Conservation (phyloP, 2,113 vertebrate species). For the Petroica traversi region DNA sequence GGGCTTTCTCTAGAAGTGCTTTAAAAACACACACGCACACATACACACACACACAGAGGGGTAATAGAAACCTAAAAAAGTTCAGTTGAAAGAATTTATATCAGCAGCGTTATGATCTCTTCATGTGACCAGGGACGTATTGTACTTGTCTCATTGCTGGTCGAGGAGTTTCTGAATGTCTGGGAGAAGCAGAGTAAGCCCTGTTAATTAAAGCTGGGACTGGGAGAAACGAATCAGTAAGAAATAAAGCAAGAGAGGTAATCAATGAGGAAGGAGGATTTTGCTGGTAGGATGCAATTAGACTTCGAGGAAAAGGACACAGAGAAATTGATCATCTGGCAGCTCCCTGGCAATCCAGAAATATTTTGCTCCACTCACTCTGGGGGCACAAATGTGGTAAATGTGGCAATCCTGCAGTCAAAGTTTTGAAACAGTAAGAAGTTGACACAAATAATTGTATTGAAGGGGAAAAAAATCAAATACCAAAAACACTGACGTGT, state of each 20-base stretch:
- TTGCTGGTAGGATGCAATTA: conserved; percentile 40
- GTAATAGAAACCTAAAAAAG: neutral
- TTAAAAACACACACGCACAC: neutral
- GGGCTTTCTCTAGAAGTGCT: neutral
- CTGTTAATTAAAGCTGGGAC: conserved; percentile 35
- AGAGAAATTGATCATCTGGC: neutral
- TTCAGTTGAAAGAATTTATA: neutral
- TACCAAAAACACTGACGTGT: accelerated
- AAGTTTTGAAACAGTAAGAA: conserved; percentile 12
- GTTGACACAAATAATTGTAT: neutral
- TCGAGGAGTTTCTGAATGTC: neutral
- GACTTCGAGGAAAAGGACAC: conserved; percentile 13
- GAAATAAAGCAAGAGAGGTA: neutral
- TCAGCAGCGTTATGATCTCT: neutral
- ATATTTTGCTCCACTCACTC: neutral
- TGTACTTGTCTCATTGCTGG: neutral
- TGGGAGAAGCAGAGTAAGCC: neutral
- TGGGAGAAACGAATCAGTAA: conserved; percentile 18
- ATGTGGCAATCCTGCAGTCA: neutral
- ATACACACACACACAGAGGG: neutral
- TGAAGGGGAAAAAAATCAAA: neutral
- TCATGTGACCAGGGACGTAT: neutral
- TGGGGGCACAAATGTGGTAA: neutral
- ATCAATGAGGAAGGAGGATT: conserved; percentile 44
- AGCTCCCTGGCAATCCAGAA: neutral